A percentile compares a stretch with the other conserved stretches of the same genome.
Conservation (phyloP, 2,888 invertebrate genomes). For the Hyposoter didymator region DNA sequence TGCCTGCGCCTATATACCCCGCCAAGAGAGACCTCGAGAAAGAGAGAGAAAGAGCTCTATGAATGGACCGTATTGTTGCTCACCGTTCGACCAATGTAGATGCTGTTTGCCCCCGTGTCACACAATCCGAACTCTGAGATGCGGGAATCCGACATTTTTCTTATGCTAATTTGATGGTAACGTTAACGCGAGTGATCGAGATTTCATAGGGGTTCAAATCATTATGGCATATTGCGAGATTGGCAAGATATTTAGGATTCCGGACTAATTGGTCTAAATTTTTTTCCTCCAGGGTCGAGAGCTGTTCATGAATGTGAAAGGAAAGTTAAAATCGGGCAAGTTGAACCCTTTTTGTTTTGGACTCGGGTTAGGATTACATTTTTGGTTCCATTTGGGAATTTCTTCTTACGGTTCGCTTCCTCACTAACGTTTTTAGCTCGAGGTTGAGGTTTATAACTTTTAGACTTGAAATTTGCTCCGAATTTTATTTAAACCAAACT, state of each 20-base stretch:
- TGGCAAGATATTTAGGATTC: background rate
- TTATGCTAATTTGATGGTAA: background rate
- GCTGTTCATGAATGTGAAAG: background rate
- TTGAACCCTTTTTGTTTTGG: background rate
- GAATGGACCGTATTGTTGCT: constrained; percentile 79
- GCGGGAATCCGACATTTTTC: constrained; percentile 62
- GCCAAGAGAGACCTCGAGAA: constrained; percentile 31
- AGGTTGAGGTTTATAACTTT: background rate
- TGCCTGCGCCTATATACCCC: no score
- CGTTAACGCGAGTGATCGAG: background rate
- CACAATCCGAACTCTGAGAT: constrained; percentile 57
- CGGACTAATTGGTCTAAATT: background rate
- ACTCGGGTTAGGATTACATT: background rate
- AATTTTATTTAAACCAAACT: no score
- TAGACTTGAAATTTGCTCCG: no score
- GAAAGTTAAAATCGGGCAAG: background rate
- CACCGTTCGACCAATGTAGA: constrained; percentile 51
- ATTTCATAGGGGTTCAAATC: background rate
- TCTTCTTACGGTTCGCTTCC: background rate
- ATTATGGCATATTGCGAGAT: background rate
- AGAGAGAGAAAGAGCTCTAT: constrained; percentile 70
- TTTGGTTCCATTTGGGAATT: background rate
- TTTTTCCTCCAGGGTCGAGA: background rate
- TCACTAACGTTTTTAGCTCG: background rate
- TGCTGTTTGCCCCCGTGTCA: constrained; percentile 33